Conservation (phyloP, 2,113 vertebrate species). For the Mesitornis unicolor region DNA sequence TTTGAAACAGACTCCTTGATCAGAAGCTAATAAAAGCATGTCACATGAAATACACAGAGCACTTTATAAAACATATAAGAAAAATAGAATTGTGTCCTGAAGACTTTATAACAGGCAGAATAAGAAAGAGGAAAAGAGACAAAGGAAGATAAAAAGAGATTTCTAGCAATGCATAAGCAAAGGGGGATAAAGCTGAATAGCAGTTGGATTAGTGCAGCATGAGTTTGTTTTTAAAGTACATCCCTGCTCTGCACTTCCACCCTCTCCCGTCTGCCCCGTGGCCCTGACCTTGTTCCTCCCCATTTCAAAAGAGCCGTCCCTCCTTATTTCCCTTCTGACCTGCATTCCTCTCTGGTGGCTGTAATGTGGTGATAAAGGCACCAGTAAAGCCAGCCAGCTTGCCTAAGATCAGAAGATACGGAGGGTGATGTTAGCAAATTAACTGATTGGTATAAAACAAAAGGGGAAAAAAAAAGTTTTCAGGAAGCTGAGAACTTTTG, state of each 20-base stretch:
- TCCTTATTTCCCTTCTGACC: constrained; percentile 36
- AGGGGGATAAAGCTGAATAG: not conserved
- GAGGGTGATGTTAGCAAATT: constrained; percentile 53
- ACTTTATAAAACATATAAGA: not conserved
- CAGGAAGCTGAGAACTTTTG: constrained; percentile 60
- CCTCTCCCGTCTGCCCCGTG: not conserved
- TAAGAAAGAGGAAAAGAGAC: not conserved
- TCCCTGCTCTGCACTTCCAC: not conserved
- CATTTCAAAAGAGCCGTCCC: constrained; percentile 3
- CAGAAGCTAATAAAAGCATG: not conserved
- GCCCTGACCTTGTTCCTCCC: not conserved
- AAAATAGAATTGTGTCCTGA: not conserved
- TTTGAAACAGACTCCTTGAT: constrained; percentile 13
- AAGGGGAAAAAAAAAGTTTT: not conserved
- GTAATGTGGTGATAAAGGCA: constrained; percentile 11
- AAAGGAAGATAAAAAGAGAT: constrained; percentile 27
- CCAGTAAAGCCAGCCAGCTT: constrained; percentile 23
- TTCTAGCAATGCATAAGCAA: not conserved
- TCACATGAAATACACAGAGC: not conserved
- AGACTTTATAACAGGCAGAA: not conserved
- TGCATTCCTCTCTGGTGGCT: constrained; percentile 41
- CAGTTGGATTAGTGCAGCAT: not conserved
- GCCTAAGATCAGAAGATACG: constrained; percentile 40
- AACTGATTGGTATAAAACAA: constrained; percentile 56
- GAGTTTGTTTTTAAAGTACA: constrained; percentile 50